Evolutionary conservation across 2,113 vertebrate species (phyloP).

Genomic region (Fregetta grallaria): DNA sequence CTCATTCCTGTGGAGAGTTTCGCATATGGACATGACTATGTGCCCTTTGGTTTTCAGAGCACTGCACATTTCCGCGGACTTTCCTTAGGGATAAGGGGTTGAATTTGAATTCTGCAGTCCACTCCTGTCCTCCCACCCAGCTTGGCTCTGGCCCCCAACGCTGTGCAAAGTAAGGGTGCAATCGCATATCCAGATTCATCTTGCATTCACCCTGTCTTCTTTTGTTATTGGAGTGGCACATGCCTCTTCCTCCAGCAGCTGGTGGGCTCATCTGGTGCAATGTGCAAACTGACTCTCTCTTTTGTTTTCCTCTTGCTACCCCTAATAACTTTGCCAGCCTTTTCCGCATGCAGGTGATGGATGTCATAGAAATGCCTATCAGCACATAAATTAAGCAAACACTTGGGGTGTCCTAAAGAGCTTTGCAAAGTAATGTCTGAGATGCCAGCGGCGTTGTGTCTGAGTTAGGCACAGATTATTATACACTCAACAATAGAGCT

Average conservation of each 20-base stretch:
- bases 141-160: fast-evolving
- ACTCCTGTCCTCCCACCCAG: background rate
- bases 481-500: background rate
- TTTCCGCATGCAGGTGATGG: background rate
- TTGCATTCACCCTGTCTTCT: background rate
- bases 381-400: slow-evolving; percentile 46
- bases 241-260: slow-evolving; percentile 27
- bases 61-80: background rate
- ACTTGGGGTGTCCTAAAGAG: slow-evolving; percentile 30
- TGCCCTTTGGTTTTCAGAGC: background rate
- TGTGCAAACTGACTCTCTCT: background rate
- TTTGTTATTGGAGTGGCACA: background rate
- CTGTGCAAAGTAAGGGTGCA: background rate
- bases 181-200: background rate
- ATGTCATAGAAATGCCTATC: slow-evolving; percentile 25
- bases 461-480: background rate
- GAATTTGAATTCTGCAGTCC: background rate
- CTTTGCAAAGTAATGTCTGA: slow-evolving; percentile 18
- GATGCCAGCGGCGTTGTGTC: background rate
- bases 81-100: background rate
- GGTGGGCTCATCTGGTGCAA: slow-evolving; percentile 30
- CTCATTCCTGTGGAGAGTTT: background rate
- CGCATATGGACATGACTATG: fast-evolving
- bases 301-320: background rate
- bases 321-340: slow-evolving; percentile 5